A percentile compares a stretch with the other conserved stretches of the same genome.
Conservation (phyloP, 1,140 invertebrate genomes). For the Antheraea mylitta region DNA sequence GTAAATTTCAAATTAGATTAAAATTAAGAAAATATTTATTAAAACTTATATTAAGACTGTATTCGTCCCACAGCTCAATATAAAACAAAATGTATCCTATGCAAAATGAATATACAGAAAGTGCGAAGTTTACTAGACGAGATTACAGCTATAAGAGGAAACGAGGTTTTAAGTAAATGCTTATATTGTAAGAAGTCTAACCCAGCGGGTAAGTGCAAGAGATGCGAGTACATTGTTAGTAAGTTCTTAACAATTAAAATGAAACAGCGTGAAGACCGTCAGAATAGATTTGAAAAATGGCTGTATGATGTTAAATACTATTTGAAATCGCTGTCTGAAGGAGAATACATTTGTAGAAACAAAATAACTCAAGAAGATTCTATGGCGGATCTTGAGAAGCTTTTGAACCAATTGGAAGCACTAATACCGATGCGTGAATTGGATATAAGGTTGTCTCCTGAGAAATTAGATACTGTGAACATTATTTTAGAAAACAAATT, state of each 20-base stretch:
- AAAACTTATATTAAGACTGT: too few relatives aligned
- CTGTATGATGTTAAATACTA: constrained; percentile 26
- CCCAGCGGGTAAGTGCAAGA: constrained; percentile 31
- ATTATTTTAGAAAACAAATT: constrained; percentile 21
- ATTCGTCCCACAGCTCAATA: constrained; percentile 27
- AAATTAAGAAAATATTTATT: too few relatives aligned
- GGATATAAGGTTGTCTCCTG: constrained; percentile 20
- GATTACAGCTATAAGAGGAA: constrained; percentile 32
- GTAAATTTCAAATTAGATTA: too few relatives aligned
- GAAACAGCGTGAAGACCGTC: constrained; percentile 16
- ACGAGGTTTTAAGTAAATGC: constrained; percentile 36
- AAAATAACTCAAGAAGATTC: constrained; percentile 23
- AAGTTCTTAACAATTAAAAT: constrained; percentile 26
- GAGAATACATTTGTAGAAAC: constrained; percentile 22
- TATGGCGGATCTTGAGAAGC: constrained; percentile 24
- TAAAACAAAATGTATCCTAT: constrained; percentile 32
- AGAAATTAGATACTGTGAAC: constrained; percentile 6
- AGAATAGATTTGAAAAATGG: constrained; percentile 25
- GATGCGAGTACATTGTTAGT: constrained; percentile 34
- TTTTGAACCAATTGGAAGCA: constrained; percentile 28
- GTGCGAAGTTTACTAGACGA: constrained; percentile 32
- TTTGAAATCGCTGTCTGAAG: constrained; percentile 24
- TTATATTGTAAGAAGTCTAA: constrained; percentile 34
- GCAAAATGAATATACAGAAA: constrained; percentile 30
- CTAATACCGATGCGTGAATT: constrained; percentile 18